phyloP scores from a whole-genome alignment of 2,888 invertebrate species.

The Papilio elwesi region DNA sequence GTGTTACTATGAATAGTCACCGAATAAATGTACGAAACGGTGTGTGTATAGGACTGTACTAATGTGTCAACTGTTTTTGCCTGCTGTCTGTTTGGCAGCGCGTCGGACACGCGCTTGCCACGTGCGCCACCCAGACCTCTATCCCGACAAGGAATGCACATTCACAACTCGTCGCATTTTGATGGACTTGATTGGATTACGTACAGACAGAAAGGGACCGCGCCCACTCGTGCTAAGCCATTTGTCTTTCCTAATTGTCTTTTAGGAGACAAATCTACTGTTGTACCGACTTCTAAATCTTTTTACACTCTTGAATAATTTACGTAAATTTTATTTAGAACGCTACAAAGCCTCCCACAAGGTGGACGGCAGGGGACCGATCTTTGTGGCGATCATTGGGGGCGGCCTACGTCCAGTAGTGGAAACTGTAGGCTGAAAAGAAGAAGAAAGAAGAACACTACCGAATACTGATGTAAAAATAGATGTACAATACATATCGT shows the following conservation, averaged over 20 bases:
- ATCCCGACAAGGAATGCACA: conserved; percentile 76
- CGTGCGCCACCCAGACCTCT: conserved; percentile 69
- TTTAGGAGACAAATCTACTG: conserved; percentile 11
- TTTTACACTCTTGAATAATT: not conserved
- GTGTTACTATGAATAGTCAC: too few species aligned
- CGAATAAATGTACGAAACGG: conserved; percentile 46
- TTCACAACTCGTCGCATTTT: conserved; percentile 73
- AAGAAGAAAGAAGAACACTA: too few species aligned
- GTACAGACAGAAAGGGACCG: conserved; percentile 43
- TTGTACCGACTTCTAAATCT: conserved; percentile 16
- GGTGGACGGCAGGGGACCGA: too few species aligned
- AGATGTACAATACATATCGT: too few species aligned
- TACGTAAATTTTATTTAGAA: not conserved
- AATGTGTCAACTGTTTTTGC: conserved; percentile 66
- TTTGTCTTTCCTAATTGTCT: conserved; percentile 41
- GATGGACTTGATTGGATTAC: conserved; percentile 77
- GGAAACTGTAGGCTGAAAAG: too few species aligned
- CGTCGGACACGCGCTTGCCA: conserved; percentile 72
- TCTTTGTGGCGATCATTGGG: too few species aligned
- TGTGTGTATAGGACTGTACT: conserved; percentile 58
- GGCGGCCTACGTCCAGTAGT: too few species aligned
- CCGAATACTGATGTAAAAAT: too few species aligned
- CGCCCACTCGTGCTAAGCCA: conserved; percentile 25
- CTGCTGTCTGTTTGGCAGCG: conserved; percentile 61
- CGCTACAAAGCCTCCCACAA: too few species aligned